Percentiles rank a stretch among this genome's conserved stretches.
phyloP scores from a whole-genome alignment of 2,888 invertebrate genomes.

The Ypsolopha sequella region DNA sequence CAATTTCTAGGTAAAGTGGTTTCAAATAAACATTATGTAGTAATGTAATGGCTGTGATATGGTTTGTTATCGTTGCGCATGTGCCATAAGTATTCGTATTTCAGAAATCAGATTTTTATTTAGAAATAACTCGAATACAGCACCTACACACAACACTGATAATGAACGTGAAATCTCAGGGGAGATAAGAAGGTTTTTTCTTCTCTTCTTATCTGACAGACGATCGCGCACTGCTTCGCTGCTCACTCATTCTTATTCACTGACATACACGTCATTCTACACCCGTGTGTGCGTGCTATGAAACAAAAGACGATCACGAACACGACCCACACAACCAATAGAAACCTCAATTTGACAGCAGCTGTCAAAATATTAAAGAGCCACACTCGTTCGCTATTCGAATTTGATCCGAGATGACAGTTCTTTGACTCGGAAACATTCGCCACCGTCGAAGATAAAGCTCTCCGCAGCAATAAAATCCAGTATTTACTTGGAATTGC shows the following conservation, averaged over 20 bases:
- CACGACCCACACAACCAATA: slow-evolving; percentile 8
- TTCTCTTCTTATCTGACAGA: slow-evolving; percentile 30
- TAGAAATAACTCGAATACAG: not conserved
- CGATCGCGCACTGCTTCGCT: slow-evolving; percentile 20
- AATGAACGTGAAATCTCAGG: slow-evolving; percentile 57
- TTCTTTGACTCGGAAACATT: slow-evolving; percentile 4
- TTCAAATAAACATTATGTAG: no score
- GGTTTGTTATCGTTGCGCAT: no score
- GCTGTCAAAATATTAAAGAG: slow-evolving; percentile 46
- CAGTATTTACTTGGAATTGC: slow-evolving; percentile 44
- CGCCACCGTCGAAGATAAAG: not conserved
- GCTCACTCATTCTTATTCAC: slow-evolving; percentile 17
- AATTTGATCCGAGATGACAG: slow-evolving; percentile 5
- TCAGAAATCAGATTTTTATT: not conserved
- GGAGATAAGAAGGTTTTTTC: slow-evolving; percentile 32
- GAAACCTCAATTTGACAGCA: slow-evolving; percentile 37
- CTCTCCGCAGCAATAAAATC: slow-evolving; percentile 31
- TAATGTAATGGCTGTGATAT: no score
- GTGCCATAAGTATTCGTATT: no score
- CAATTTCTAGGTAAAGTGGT: no score
- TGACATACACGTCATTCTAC: slow-evolving; percentile 27
- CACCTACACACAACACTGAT: slow-evolving; percentile 22
- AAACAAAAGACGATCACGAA: slow-evolving; percentile 4
- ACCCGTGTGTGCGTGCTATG: not conserved
- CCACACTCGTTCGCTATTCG: slow-evolving; percentile 27